Conservation (phyloP, 2,113 vertebrate species). For the Macrotis lagotis region DNA sequence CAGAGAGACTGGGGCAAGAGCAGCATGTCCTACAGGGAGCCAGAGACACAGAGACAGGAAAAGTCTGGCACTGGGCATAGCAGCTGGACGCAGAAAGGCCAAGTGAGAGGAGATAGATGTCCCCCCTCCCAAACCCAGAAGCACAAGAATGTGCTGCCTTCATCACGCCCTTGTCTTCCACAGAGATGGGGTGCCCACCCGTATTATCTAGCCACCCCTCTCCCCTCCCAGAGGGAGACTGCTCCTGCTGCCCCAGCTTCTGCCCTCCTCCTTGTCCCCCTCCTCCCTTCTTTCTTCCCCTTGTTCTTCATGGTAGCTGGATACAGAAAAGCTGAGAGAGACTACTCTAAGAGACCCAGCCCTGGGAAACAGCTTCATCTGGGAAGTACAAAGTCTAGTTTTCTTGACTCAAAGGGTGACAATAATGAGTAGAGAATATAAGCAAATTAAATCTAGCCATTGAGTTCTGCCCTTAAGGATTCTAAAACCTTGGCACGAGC, state of each 20-base stretch:
- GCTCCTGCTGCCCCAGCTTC: background rate
- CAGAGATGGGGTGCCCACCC: background rate
- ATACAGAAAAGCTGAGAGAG: background rate
- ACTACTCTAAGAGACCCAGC: background rate
- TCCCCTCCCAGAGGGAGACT: background rate
- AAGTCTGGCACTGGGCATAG: too few relatives aligned
- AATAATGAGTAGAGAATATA: background rate
- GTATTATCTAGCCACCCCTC: background rate
- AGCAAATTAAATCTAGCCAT: background rate
- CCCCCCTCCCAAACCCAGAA: too few relatives aligned
- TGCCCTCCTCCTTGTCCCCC: background rate
- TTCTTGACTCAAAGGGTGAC: background rate
- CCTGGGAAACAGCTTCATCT: background rate
- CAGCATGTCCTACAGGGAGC: background rate
- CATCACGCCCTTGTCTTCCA: background rate
- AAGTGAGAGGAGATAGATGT: too few relatives aligned
- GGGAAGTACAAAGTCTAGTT: background rate
- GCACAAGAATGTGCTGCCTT: background rate
- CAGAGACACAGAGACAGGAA: background rate
- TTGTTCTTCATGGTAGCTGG: background rate
- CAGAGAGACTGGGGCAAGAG: background rate
- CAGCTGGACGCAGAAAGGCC: too few relatives aligned
- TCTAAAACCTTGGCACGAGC: too few relatives aligned
- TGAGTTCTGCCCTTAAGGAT: background rate
- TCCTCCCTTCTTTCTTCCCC: background rate